Conservation (phyloP, 2,797 vertebrate genomes). For the Rhinophrynus dorsalis region DNA sequence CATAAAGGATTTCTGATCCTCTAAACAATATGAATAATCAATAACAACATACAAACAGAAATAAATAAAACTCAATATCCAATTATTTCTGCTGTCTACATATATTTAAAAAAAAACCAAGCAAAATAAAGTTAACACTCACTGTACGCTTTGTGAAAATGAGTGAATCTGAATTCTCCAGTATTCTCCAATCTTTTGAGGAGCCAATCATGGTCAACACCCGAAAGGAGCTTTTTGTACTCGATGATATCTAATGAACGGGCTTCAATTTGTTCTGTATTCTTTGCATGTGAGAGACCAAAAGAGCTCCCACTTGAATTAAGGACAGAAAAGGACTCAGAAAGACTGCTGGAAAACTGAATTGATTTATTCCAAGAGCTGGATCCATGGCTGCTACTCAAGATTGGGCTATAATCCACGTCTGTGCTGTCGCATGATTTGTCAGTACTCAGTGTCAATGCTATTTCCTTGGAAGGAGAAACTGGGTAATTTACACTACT, state of each 20-base stretch:
- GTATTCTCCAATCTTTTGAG: slow-evolving; percentile 71
- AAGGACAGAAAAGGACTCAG: slow-evolving; percentile 33
- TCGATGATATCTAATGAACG: slow-evolving; percentile 72
- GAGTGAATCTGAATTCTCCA: slow-evolving; percentile 68
- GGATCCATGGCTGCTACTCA: slow-evolving; percentile 50
- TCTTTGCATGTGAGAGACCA: slow-evolving; percentile 28
- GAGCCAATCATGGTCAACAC: slow-evolving; percentile 81
- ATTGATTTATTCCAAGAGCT: slow-evolving; percentile 46
- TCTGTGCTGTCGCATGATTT: slow-evolving; percentile 59
- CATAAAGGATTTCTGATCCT: no score
- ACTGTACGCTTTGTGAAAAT: slow-evolving; percentile 70
- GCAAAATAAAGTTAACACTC: no score
- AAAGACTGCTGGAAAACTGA: slow-evolving; percentile 45
- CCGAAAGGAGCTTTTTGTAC: slow-evolving; percentile 78
- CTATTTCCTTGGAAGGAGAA: neutral
- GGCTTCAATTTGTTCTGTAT: slow-evolving; percentile 35
- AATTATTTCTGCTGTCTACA: no score
- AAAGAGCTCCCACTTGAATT: slow-evolving; percentile 53
- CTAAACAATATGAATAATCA: no score
- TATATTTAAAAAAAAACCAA: no score
- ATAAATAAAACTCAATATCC: no score
- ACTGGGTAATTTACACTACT: neutral
- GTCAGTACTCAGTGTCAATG: rapidly evolving
- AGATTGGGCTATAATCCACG: slow-evolving; percentile 41
- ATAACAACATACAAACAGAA: no score